Evolutionary conservation across 30 jellyfish, hydroid and myxozoan genomes (phyloP).

Genomic region (Catostylus mosaicus): DNA sequence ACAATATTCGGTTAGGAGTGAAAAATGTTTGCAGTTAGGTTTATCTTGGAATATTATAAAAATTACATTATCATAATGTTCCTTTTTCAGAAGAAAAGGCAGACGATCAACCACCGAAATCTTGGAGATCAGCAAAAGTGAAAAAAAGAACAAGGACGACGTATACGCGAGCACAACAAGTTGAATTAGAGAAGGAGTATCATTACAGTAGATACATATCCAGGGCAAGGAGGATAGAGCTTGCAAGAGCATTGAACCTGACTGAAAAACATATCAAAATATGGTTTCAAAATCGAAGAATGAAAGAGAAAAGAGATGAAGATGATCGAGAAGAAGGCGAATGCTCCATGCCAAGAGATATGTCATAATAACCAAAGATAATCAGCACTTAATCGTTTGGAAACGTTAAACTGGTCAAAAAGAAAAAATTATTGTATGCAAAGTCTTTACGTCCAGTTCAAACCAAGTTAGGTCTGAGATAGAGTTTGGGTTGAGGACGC

Average conservation of each 20-base stretch:
- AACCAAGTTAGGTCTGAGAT: not conserved
- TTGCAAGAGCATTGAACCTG: constrained; percentile 71
- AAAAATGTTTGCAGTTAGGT: too few relatives aligned
- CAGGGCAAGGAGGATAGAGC: constrained; percentile 87
- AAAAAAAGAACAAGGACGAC: constrained; percentile 84
- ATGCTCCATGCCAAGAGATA: constrained; percentile 35
- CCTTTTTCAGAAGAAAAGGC: constrained; percentile 57
- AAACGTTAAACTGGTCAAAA: too few relatives aligned
- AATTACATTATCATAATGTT: too few relatives aligned
- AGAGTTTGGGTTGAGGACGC: too few relatives aligned
- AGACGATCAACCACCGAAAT: constrained; percentile 84
- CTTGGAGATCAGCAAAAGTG: constrained; percentile 95
- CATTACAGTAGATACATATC: constrained; percentile 85
- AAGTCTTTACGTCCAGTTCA: not conserved
- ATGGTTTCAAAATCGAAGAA: constrained; percentile 88
- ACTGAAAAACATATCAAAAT: constrained; percentile 91
- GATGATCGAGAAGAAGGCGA: constrained; percentile 75
- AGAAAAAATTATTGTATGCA: not conserved
- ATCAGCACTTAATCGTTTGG: not conserved
- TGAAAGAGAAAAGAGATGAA: constrained; percentile 91
- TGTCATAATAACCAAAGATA: not conserved
- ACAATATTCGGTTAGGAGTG: too few relatives aligned
- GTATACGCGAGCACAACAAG: constrained; percentile 89
- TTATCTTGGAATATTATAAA: too few relatives aligned
- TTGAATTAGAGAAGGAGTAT: constrained; percentile 88